These are phyloP conservation scores for Cantharis lateralis DNA, from an alignment of 2,888 invertebrate species.

Conservation along the genomic window DNA sequence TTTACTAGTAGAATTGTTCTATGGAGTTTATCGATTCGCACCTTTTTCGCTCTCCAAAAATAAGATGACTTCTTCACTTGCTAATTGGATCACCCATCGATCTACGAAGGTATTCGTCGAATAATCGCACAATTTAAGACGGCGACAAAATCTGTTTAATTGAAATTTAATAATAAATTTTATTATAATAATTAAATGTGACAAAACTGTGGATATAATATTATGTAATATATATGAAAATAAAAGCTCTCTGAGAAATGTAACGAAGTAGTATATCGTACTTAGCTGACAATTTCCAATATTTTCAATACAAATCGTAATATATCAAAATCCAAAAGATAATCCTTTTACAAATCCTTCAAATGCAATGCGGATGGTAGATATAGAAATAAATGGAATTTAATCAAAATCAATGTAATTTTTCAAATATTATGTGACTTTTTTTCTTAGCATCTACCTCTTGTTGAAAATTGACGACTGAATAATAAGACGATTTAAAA, in stretches of 20 bases:
- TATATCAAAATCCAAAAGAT: not conserved
- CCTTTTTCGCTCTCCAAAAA: no score
- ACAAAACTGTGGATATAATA: not conserved
- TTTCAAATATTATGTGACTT: not conserved
- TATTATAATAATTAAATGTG: no score
- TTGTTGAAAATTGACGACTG: not conserved
- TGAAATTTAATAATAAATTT: no score
- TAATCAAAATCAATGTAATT: not conserved
- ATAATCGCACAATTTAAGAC: no score
- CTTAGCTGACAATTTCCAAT: not conserved
- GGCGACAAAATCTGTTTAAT: no score
- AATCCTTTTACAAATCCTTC: not conserved
- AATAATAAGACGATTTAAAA: not conserved
- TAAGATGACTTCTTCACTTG: no score
- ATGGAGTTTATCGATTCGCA: no score
- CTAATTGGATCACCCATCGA: no score
- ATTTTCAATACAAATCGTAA: not conserved
- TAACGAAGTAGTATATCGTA: not conserved
- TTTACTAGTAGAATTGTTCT: no score
- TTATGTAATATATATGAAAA: not conserved
- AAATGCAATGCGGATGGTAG: not conserved
- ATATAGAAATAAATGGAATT: not conserved
- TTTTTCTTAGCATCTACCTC: not conserved
- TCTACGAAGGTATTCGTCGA: no score
- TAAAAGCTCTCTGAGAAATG: not conserved